Conservation (phyloP, 2,888 invertebrate genomes). For the Trichogramma evanescens region DNA sequence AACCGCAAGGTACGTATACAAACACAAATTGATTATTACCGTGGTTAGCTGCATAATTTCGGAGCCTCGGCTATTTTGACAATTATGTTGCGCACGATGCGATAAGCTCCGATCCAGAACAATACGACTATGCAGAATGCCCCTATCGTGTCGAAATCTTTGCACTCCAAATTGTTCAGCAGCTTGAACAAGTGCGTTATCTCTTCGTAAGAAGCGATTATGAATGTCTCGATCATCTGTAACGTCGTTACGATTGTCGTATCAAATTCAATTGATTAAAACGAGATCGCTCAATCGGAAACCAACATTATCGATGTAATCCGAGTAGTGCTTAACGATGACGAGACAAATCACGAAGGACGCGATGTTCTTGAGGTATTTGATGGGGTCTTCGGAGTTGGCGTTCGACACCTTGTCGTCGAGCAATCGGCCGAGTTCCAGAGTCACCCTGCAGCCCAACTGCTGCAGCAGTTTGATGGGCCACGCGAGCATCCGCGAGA, state of each 20-base stretch:
- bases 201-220: slow-evolving; percentile 32
- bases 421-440: background rate
- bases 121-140: slow-evolving; percentile 35
- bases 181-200: slow-evolving; percentile 34
- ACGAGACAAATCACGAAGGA: slow-evolving; percentile 3
- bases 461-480: background rate
- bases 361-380: slow-evolving; percentile 1
- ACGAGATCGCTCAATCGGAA: background rate
- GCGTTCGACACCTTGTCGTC: background rate
- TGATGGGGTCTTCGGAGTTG: background rate
- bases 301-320: slow-evolving; percentile 2
- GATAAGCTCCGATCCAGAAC: slow-evolving; percentile 33
- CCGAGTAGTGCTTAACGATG: slow-evolving; percentile 1
- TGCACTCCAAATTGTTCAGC: slow-evolving; percentile 32
- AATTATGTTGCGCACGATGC: slow-evolving; percentile 26
- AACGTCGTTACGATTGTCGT: no score
- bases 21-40: no score
- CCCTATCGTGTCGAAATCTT: slow-evolving; percentile 38
- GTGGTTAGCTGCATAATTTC: background rate
- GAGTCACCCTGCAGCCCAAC: background rate
- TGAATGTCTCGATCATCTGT: slow-evolving; percentile 31
- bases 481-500: background rate
- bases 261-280: background rate
- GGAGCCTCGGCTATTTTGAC: background rate
- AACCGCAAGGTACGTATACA: no score